These are phyloP conservation scores for Bombus sibiricus DNA, from an alignment of 1,140 invertebrate species.

Conservation along the genomic window DNA sequence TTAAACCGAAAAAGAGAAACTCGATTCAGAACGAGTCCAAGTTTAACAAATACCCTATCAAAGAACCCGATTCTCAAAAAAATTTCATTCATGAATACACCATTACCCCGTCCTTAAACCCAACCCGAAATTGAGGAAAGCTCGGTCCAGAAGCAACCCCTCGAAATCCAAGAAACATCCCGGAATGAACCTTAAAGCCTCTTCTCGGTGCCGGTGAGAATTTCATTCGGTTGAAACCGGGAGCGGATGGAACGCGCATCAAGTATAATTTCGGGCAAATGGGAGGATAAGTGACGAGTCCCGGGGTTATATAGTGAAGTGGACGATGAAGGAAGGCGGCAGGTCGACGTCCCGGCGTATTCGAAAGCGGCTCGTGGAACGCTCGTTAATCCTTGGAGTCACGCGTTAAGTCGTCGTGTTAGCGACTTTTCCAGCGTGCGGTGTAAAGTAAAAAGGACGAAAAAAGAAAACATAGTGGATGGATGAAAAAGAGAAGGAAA, in stretches of 20 bases:
- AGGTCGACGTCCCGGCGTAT: constrained; percentile 57
- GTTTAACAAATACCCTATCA: too few species aligned
- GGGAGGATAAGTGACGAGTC: constrained; percentile 48
- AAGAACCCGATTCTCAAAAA: too few species aligned
- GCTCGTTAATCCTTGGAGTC: constrained; percentile 59
- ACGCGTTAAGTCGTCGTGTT: constrained; percentile 49
- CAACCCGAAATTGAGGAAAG: not conserved
- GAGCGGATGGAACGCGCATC: not conserved
- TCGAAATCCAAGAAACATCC: not conserved
- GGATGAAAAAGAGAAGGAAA: not conserved
- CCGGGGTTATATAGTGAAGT: constrained; percentile 17
- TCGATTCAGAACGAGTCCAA: too few species aligned
- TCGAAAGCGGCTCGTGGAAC: constrained; percentile 46
- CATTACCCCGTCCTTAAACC: too few species aligned
- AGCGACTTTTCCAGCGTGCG: constrained; percentile 24
- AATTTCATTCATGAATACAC: too few species aligned
- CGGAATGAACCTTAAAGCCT: not conserved
- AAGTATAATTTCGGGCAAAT: constrained; percentile 54
- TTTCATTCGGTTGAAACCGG: not conserved
- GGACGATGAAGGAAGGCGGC: constrained; percentile 10
- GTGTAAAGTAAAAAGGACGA: not conserved
- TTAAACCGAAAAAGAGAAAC: too few species aligned
- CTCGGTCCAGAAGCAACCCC: not conserved
- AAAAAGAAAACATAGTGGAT: not conserved
- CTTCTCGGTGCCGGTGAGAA: not conserved